Percentiles rank a stretch among this genome's conserved stretches.
Conservation (phyloP, 2,113 vertebrate species). For the Neotoma lepida region DNA sequence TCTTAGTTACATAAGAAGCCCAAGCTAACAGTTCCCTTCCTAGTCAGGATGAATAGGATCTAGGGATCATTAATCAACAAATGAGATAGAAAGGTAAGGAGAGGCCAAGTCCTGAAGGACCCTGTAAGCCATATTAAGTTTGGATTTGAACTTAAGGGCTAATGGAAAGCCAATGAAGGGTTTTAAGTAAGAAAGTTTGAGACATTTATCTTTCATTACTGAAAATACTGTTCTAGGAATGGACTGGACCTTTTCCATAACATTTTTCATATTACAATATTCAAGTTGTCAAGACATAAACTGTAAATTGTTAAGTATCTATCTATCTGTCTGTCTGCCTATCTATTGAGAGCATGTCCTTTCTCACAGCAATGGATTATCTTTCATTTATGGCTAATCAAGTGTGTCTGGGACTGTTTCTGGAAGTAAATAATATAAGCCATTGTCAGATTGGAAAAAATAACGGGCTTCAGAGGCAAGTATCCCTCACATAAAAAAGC, state of each 20-base stretch:
- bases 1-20: not conserved
- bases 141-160: slow-evolving; percentile 48
- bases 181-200: slow-evolving; percentile 65
- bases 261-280: slow-evolving; percentile 78
- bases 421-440: slow-evolving; percentile 76
- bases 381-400: slow-evolving; percentile 80
- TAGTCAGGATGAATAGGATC: slow-evolving; percentile 39
- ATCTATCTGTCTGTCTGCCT: slow-evolving; percentile 78
- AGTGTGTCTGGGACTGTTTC: slow-evolving; percentile 76
- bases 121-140: slow-evolving; percentile 49
- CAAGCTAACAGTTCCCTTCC: slow-evolving; percentile 13
- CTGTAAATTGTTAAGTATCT: slow-evolving; percentile 78
- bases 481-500: slow-evolving; percentile 75
- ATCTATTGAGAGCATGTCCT: slow-evolving; percentile 77
- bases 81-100: slow-evolving; percentile 45
- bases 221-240: slow-evolving; percentile 69
- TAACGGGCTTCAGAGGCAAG: slow-evolving; percentile 72
- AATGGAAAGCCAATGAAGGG: slow-evolving; percentile 60
- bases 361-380: slow-evolving; percentile 77
- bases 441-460: slow-evolving; percentile 74
- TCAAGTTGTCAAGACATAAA: slow-evolving; percentile 75
- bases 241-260: slow-evolving; percentile 24
- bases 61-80: slow-evolving; percentile 53
- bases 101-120: slow-evolving; percentile 14
- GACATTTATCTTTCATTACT: slow-evolving; percentile 73